Evolutionary conservation across 2,113 vertebrate genomes (phyloP), one percentile per base, ranked within the genome.

Genomic region (Arothron firmamentum): DNA sequence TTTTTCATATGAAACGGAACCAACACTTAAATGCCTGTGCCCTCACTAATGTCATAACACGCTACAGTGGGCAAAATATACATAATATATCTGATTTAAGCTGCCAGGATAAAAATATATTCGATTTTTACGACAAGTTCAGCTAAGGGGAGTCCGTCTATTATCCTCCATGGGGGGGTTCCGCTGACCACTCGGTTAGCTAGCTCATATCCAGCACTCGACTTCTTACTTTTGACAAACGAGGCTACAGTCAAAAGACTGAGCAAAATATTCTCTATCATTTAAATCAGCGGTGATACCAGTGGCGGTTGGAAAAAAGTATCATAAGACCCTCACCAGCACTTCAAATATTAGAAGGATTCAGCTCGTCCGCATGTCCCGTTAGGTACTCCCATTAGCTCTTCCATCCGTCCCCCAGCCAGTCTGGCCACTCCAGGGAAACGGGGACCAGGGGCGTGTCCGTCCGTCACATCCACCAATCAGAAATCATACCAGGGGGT

Each of bases 381-480:
- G 83, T 78, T 85, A 87, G 75, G 21, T 78, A 74, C 85, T 88
- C 78, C 74, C 52, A 71, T 79, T 83, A 86, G 85, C 81, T 63
- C 85, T 84, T 83, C 87, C 87, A 88, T 90, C 89, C 89, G 70
- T 77, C 86, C 83, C 83, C 75, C 74, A 74, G 79, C 73, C 71
- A 54, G 82, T 86, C 80, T 75, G 67, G 59, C 67, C 78, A 70
- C 72, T 75, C 73, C 59, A 25, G 76, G 77, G 65, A 70, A 50
- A 61, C 76, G 65, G 58, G 66, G 74, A 75, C 55, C 16, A 20
- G 31, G 74, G 74, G 16, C 62, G 48, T 79, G 66, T 65, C 74
- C 56, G 64, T 53, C 23, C 12, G 41, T 17, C 38, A 1, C 34
- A 19, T 56, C 3, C 7, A 57, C 89, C 84, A 89, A 91, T 91